These are phyloP conservation scores for Diuraphis noxia DNA, from an alignment of 1,140 invertebrate genomes.

Conservation along the genomic window DNA sequence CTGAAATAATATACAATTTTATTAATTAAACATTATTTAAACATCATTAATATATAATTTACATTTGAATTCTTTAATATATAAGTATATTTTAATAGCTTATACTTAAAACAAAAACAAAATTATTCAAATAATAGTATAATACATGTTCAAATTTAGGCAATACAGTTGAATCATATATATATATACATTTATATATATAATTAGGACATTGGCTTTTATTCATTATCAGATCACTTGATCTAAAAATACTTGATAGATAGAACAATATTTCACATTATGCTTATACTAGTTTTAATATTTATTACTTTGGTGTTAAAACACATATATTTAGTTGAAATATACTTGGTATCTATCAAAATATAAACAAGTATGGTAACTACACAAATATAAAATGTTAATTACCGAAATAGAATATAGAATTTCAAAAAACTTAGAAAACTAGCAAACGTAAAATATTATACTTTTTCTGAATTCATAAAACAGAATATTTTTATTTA, in stretches of 20 bases:
- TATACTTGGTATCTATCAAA: neutral
- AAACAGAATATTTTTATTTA: too few species aligned
- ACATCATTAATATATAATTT: too few species aligned
- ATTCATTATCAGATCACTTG: neutral
- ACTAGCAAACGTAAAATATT: too few species aligned
- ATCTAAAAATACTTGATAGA: neutral
- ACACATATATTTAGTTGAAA: neutral
- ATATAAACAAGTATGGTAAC: neutral
- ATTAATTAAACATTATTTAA: neutral
- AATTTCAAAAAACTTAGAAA: too few species aligned
- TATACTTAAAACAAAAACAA: neutral
- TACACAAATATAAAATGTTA: neutral
- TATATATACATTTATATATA: neutral
- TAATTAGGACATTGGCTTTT: neutral
- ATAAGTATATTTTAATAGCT: too few species aligned
- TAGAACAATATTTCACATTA: neutral
- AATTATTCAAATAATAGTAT: too few species aligned
- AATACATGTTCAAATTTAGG: too few species aligned
- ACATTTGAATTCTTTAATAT: too few species aligned
- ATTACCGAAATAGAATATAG: neutral
- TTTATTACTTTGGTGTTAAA: neutral
- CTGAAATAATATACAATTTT: constrained; percentile 7
- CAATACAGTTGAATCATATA: neutral
- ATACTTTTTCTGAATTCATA: too few species aligned
- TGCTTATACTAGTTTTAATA: neutral